phyloP scores from a whole-genome alignment of 2,797 vertebrate genomes.

The Smutsia temminckii region DNA sequence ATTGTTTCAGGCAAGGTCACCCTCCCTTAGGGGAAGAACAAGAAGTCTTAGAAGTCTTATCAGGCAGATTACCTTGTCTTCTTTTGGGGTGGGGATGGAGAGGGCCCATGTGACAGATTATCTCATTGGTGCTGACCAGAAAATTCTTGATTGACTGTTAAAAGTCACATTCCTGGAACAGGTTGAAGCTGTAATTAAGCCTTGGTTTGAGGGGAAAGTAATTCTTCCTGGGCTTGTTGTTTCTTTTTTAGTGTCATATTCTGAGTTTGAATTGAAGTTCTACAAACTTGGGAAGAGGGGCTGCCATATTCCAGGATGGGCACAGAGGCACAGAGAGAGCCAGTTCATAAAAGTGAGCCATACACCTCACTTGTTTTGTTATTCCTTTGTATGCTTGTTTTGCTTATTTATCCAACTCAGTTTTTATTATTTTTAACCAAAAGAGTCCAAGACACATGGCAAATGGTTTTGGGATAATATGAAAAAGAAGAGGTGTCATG shows the following conservation, averaged over 20 bases:
- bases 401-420: background rate
- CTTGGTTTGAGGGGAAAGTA: no score
- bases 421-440: conserved; percentile 25
- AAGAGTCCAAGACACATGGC: background rate
- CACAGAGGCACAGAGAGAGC: background rate
- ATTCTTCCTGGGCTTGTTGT: no score
- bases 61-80: no score
- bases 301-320: background rate
- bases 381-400: background rate
- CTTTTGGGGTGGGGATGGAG: no score
- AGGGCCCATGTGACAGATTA: no score
- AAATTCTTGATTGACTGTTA: no score
- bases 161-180: no score
- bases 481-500: background rate
- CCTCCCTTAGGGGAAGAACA: no score
- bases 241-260: background rate
- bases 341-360: background rate
- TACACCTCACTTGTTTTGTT: background rate
- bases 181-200: no score
- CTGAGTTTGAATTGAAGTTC: background rate
- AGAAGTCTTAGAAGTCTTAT: no score
- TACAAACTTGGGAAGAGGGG: background rate
- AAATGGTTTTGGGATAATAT: background rate
- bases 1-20: no score
- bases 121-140: no score